Conservation (phyloP, 2,113 vertebrate genomes). For the Percopsis transmontana region DNA sequence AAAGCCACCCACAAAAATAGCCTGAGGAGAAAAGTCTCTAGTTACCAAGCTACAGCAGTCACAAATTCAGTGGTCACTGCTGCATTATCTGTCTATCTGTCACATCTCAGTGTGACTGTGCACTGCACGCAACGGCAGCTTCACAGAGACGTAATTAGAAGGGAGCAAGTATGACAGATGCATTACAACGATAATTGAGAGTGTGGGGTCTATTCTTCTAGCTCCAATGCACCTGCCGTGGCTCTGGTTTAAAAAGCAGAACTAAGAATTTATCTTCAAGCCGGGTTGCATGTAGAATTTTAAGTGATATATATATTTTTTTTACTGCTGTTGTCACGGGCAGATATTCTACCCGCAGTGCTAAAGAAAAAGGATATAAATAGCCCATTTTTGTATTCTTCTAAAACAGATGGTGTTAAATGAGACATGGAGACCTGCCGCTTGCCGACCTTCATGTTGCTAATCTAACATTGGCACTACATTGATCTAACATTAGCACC, state of each 20-base stretch:
- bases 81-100: slow-evolving; percentile 58
- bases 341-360: slow-evolving; percentile 28
- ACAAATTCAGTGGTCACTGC: slow-evolving; percentile 57
- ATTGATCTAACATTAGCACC: slow-evolving; percentile 71
- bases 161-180: slow-evolving; percentile 72
- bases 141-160: slow-evolving; percentile 68
- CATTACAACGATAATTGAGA: slow-evolving; percentile 69
- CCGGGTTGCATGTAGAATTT: slow-evolving; percentile 47
- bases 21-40: slow-evolving; percentile 22
- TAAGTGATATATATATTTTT: slow-evolving; percentile 10
- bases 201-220: slow-evolving; percentile 51
- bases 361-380: slow-evolving; percentile 36
- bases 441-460: slow-evolving; percentile 64
- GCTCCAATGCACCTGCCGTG: slow-evolving; percentile 61
- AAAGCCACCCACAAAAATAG: slow-evolving; percentile 8
- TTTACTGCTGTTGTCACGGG: not conserved
- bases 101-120: slow-evolving; percentile 52
- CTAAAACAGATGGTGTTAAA: slow-evolving; percentile 65
- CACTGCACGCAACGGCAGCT: slow-evolving; percentile 46
- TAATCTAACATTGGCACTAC: slow-evolving; percentile 66
- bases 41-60: slow-evolving; percentile 28
- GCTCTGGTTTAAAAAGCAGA: slow-evolving; percentile 60
- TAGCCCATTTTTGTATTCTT: slow-evolving; percentile 56
- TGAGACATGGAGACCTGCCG: slow-evolving; percentile 43
- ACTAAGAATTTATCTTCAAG: slow-evolving; percentile 53